Percentiles rank a stretch among this genome's conserved stretches.
Conservation (phyloP, 2,888 invertebrate genomes). For the Prosopocoilus inquinatus region DNA sequence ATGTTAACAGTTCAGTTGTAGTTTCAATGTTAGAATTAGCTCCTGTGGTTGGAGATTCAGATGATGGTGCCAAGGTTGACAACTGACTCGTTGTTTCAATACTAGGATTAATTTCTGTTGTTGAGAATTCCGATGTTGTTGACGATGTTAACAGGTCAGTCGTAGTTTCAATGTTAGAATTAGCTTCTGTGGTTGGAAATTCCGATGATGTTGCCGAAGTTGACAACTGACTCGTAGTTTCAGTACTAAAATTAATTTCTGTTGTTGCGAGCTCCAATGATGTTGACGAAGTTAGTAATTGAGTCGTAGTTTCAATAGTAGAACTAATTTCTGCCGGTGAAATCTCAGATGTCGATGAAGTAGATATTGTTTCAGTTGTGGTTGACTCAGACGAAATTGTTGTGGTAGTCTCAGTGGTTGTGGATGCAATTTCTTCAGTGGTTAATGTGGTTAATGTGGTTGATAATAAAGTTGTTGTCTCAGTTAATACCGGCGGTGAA, state of each 20-base stretch:
- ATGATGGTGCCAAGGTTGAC: neutral
- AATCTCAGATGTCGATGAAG: constrained; percentile 1
- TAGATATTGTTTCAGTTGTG: neutral
- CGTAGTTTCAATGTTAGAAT: neutral
- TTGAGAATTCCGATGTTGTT: too few relatives aligned
- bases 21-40: too few relatives aligned
- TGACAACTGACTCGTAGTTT: constrained; percentile 6
- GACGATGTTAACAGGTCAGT: neutral
- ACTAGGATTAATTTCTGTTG: constrained; percentile 49
- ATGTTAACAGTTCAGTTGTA: too few relatives aligned
- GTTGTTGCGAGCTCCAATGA: constrained; percentile 34
- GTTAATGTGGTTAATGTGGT: neutral
- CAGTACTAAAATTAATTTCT: constrained; percentile 6
- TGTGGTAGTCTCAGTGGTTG: constrained; percentile 5
- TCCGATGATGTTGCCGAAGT: constrained; percentile 35
- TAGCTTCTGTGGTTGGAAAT: neutral
- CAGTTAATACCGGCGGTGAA: too few relatives aligned
- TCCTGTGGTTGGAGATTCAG: constrained; percentile 1
- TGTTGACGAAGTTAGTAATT: constrained; percentile 6
- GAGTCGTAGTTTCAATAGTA: constrained; percentile 6
- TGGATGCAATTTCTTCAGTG: neutral
- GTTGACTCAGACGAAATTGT: neutral
- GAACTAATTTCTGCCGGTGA: constrained; percentile 19
- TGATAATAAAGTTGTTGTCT: too few relatives aligned
- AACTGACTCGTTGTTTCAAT: too few relatives aligned